Evolutionary conservation across 2,113 vertebrate species (phyloP).

Genomic region (Patagioenas fasciata): DNA sequence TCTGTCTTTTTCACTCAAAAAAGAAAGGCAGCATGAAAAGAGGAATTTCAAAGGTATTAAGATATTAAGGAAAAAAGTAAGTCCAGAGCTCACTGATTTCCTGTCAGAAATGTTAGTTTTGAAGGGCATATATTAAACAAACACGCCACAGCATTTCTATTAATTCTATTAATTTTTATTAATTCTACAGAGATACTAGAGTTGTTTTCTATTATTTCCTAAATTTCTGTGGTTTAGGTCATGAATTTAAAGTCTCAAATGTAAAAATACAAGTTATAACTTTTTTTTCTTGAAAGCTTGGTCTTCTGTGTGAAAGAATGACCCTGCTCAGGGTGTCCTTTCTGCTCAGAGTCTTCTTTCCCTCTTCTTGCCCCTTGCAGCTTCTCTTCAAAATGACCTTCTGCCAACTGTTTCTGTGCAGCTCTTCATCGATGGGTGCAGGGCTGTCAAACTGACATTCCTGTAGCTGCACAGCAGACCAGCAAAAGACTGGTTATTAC

Average conservation of each 20-base stretch:
- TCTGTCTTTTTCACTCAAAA: background rate
- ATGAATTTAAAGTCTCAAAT: background rate
- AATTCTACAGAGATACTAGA: background rate
- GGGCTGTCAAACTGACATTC: background rate
- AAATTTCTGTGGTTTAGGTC: background rate
- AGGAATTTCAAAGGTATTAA: background rate
- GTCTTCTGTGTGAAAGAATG: background rate
- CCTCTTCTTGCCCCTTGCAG: background rate
- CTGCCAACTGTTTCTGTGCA: background rate
- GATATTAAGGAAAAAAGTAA: background rate
- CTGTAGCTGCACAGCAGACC: background rate
- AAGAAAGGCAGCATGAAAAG: background rate
- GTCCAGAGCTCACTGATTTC: background rate
- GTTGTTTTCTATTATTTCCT: background rate
- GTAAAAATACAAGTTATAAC: background rate
- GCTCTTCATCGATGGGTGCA: background rate
- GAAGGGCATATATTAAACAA: background rate
- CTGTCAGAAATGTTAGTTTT: background rate
- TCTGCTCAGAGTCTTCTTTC: background rate
- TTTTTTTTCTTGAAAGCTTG: background rate
- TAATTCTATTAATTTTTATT: background rate
- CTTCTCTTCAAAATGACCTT: background rate
- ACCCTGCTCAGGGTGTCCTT: background rate
- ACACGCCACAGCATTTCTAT: background rate
- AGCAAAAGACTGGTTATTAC: background rate